These are phyloP conservation scores for Eristalinus sepulchralis DNA, from an alignment of 2,888 invertebrate species.

Conservation along the genomic window DNA sequence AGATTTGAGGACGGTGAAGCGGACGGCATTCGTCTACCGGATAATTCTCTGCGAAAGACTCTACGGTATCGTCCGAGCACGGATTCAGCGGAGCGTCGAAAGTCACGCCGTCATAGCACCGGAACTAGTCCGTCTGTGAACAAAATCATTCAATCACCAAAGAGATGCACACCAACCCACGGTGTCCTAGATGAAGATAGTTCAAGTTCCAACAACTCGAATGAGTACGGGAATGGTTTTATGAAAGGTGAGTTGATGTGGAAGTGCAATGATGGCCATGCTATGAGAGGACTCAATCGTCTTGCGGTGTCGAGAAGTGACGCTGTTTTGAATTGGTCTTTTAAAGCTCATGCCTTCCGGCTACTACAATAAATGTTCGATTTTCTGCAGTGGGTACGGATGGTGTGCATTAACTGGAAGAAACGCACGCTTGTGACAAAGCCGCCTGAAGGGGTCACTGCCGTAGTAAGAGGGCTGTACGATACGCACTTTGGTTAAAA, in stretches of 20 bases:
- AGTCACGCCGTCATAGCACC: constrained; percentile 89
- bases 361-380: too few relatives aligned
- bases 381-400: too few relatives aligned
- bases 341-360: too few relatives aligned
- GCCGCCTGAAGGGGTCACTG: too few relatives aligned
- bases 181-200: constrained; percentile 80
- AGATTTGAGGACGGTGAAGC: constrained; percentile 83
- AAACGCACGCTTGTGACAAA: too few relatives aligned
- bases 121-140: constrained; percentile 83
- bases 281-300: too few relatives aligned
- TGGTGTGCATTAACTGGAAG: too few relatives aligned
- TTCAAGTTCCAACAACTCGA: constrained; percentile 83
- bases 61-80: constrained; percentile 85
- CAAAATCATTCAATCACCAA: constrained; percentile 77
- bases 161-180: constrained; percentile 77
- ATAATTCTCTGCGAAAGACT: constrained; percentile 87
- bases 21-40: constrained; percentile 83
- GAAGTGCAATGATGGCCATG: neutral
- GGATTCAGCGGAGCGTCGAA: constrained; percentile 87
- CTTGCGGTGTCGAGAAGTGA: too few relatives aligned
- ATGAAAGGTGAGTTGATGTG: constrained; percentile 37
- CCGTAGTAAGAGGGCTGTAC: too few relatives aligned
- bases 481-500: too few relatives aligned
- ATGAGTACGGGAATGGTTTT: constrained; percentile 77
- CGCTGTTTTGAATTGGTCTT: too few relatives aligned